Evolutionary conservation across 1,140 invertebrate species (phyloP), one percentile per base, ranked within the genome.

Genomic region (Gonioctena quinquepunctata): DNA sequence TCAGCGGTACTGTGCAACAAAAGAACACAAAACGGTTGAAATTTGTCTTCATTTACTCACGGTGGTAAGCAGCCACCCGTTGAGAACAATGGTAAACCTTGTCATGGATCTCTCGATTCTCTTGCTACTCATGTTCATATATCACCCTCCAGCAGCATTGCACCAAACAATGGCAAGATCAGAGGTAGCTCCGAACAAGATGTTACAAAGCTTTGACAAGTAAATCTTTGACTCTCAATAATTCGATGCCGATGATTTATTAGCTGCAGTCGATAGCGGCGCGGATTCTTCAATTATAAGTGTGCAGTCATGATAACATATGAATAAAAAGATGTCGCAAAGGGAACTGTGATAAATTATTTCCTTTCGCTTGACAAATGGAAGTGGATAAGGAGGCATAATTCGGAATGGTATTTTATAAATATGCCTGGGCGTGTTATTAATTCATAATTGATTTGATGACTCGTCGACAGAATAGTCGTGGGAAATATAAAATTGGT

Each of bases 11-110:
- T 28, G 7, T 7, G 23, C 50, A 56, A 62, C 65, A 54, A 63
- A 50, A 42, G 21, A 66, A 16, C 18, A 56, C 60, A 22, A 23
- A 50, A 62, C 60, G 67, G 28, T 69, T 69, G 25, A 69, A 69
- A 69, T 72, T 72, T 72, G 71, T 72, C 71, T 72, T 72, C 66
- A 72, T 72, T 72, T 72, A 69, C 50, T 48, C 66, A 52, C 66
- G 33, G 71, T 72, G 71, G 71, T 72, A 64, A 69, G 22, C 62
- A 60, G 50, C 71, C 71, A 60, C 71, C 71, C 66, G 71, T 66
- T 49, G 71, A 49, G 71, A 72, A 72, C 71, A 72, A 72, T 69
- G 28, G 33, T 60, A 50, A 28, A 59, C 50, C 66, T 57, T 72
- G 67, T 72, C 71, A 69, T 65, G 66, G 66, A 72, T 68, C 66